These are phyloP conservation scores for Epicampocera succincta DNA, from an alignment of 2,888 invertebrate species.

Conservation along the genomic window DNA sequence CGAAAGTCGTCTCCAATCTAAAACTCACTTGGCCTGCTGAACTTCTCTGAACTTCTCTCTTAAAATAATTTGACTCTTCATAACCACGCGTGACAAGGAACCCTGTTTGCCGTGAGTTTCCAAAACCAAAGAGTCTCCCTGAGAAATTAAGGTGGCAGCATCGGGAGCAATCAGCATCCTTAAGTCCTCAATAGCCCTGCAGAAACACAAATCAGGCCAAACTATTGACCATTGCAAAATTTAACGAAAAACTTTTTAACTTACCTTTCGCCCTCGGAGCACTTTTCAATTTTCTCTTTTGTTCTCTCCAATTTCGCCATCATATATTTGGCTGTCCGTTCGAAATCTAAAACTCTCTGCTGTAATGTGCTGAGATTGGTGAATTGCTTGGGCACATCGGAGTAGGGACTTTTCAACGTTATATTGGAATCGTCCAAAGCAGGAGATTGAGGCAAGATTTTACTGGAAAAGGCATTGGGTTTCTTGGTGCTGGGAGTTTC, in stretches of 20 bases:
- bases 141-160: constrained; percentile 89
- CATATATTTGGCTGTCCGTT: constrained; percentile 80
- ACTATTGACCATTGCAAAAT: background rate
- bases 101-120: constrained; percentile 84
- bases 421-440: constrained; percentile 77
- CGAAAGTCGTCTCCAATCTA: background rate
- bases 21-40: constrained; percentile 79
- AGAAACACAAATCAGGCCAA: background rate
- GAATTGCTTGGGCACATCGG: constrained; percentile 66
- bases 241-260: constrained; percentile 34
- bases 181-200: constrained; percentile 79
- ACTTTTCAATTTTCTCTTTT: constrained; percentile 78
- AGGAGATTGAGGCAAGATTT: constrained; percentile 76
- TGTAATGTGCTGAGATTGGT: constrained; percentile 76
- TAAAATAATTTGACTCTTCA: constrained; percentile 80
- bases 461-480: constrained; percentile 76
- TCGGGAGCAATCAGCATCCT: constrained; percentile 85
- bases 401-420: constrained; percentile 74
- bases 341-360: constrained; percentile 80
- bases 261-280: constrained; percentile 78
- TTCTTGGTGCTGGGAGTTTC: constrained; percentile 80
- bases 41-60: constrained; percentile 81
- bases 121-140: constrained; percentile 89
- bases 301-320: constrained; percentile 79
- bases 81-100: constrained; percentile 79